A percentile compares a stretch with the other conserved stretches of the same genome.
Evolutionary conservation across 1,140 invertebrate species (phyloP).

Genomic region (Adoxophyes honmai): DNA sequence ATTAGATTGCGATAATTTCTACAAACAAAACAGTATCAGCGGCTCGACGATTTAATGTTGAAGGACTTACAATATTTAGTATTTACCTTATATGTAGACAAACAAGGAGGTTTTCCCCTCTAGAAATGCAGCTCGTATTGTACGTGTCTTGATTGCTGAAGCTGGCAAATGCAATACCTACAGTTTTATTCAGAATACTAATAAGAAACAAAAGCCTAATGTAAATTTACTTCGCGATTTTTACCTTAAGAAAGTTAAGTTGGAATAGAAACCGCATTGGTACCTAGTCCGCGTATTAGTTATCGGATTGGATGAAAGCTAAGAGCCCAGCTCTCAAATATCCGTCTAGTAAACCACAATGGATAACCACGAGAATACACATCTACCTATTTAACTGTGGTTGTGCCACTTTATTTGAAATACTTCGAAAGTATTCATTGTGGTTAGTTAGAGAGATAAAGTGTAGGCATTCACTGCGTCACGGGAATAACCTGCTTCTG

Average conservation of each 20-base stretch:
- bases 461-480: conserved; percentile 2
- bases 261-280: background rate
- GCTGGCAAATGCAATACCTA: background rate
- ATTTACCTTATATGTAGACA: too few species aligned
- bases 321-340: background rate
- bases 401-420: background rate
- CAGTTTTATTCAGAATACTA: background rate
- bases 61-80: too few species aligned
- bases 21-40: background rate
- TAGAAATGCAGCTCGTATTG: background rate
- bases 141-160: background rate
- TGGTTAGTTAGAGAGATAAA: conserved; percentile 5
- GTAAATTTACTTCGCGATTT: background rate
- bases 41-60: background rate
- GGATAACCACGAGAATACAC: background rate
- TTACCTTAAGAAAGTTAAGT: conserved; percentile 4
- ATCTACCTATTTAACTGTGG: background rate
- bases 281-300: background rate
- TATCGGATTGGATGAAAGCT: conserved; percentile 5
- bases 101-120: background rate
- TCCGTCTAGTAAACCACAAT: conserved; percentile 6
- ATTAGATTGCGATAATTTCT: conserved; percentile 7
- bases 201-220: background rate
- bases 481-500: conserved; percentile 2
- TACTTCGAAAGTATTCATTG: background rate